A percentile compares a stretch with the other conserved stretches of the same genome.
These are phyloP conservation scores for Gadus macrocephalus DNA, from an alignment of 2,113 vertebrate species.

Conservation along the genomic window DNA sequence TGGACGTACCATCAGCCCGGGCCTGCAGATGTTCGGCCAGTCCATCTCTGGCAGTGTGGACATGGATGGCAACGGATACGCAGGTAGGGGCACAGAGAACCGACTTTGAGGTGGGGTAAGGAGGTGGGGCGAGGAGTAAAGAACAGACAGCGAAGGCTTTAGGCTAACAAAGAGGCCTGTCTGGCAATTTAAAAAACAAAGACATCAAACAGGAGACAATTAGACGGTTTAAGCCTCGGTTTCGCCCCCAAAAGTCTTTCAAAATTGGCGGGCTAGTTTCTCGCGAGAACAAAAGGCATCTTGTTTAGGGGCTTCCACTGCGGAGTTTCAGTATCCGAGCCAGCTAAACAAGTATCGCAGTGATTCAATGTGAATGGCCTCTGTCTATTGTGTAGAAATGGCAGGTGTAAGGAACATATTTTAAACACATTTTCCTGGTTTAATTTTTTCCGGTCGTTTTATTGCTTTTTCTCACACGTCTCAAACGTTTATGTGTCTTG, in stretches of 20 bases:
- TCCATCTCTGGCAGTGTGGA: slow-evolving; percentile 93
- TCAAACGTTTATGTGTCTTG: background rate
- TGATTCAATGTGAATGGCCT: slow-evolving; percentile 10
- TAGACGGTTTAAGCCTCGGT: slow-evolving; percentile 19
- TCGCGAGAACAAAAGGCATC: slow-evolving; percentile 53
- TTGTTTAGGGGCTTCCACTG: slow-evolving; percentile 71
- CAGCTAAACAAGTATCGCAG: slow-evolving; percentile 23
- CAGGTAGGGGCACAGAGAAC: slow-evolving; percentile 73
- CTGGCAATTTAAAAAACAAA: background rate
- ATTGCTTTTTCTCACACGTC: background rate
- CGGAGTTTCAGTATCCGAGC: slow-evolving; percentile 36
- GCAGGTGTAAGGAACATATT: slow-evolving; percentile 31
- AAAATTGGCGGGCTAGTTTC: slow-evolving; percentile 21
- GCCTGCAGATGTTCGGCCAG: slow-evolving; percentile 94
- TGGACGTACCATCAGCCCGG: slow-evolving; percentile 78
- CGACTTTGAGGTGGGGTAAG: background rate
- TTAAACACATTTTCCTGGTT: background rate
- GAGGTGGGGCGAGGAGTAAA: too few species aligned
- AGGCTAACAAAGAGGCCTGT: too few species aligned
- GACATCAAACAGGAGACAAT: slow-evolving; percentile 9
- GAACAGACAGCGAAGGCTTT: too few species aligned
- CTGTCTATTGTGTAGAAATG: slow-evolving; percentile 37
- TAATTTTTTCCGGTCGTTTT: background rate
- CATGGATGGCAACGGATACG: slow-evolving; percentile 96
- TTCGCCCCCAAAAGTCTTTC: slow-evolving; percentile 16